Evolutionary conservation across 2,888 invertebrate genomes (phyloP).

Genomic region (Aphrophora alni): DNA sequence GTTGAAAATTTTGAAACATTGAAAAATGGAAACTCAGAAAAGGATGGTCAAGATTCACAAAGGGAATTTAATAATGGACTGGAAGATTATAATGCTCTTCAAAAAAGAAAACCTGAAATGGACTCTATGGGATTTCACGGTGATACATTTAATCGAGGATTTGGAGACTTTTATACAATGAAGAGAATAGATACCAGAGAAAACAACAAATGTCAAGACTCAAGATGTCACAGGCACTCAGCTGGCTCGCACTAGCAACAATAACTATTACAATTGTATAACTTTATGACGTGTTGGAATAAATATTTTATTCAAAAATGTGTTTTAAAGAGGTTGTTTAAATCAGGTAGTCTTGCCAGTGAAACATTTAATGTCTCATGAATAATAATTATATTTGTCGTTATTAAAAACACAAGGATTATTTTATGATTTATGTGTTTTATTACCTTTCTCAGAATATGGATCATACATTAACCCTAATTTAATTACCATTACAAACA

Average conservation of each 20-base stretch:
- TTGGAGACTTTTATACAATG: conserved; percentile 55
- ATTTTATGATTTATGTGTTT: neutral
- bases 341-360: conserved; percentile 44
- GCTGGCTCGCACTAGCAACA: neutral
- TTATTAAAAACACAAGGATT: conserved; percentile 24
- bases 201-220: conserved; percentile 46
- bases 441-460: neutral
- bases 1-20: conserved; percentile 55
- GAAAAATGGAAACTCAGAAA: conserved; percentile 52
- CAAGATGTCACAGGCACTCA: neutral
- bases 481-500: no score
- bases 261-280: no score
- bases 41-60: conserved; percentile 53
- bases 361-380: conserved; percentile 2
- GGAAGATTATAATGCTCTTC: conserved; percentile 51
- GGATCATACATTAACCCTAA: no score
- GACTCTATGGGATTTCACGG: conserved; percentile 52
- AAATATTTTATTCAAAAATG: conserved; percentile 22
- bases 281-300: neutral
- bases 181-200: conserved; percentile 43
- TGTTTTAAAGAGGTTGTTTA: conserved; percentile 52
- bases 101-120: conserved; percentile 51
- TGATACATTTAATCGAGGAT: conserved; percentile 53
- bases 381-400: conserved; percentile 28
- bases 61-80: conserved; percentile 52